Evolutionary conservation across 1,140 invertebrate genomes (phyloP).

Genomic region (Mamestra configurata): DNA sequence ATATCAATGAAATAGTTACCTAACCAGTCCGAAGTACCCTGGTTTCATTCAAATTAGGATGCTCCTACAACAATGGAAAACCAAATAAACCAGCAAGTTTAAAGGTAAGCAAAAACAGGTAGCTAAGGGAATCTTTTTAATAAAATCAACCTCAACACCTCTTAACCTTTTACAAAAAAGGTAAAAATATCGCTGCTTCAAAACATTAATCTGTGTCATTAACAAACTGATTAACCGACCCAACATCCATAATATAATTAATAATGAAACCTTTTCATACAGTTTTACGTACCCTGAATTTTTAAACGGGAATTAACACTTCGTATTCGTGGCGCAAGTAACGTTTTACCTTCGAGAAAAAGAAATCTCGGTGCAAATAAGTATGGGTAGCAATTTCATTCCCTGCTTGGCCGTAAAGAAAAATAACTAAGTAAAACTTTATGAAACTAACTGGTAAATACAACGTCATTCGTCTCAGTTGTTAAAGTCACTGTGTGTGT

Average conservation of each 20-base stretch:
- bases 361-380: background rate
- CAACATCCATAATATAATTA: slow-evolving; percentile 27
- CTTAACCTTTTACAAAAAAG: background rate
- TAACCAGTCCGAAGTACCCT: no score
- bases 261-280: slow-evolving; percentile 29
- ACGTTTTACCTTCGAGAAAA: slow-evolving; percentile 6
- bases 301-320: slow-evolving; percentile 32
- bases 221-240: slow-evolving; percentile 11
- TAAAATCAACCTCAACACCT: background rate
- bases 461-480: slow-evolving; percentile 26
- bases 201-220: slow-evolving; percentile 1
- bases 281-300: slow-evolving; percentile 6
- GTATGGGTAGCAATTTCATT: background rate
- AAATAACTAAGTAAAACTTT: slow-evolving; percentile 29
- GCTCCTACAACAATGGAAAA: background rate
- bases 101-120: background rate
- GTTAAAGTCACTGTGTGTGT: slow-evolving; percentile 27
- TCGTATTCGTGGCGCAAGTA: background rate
- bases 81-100: background rate
- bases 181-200: background rate
- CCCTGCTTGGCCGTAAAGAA: slow-evolving; percentile 18
- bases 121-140: background rate
- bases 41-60: no score
- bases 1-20: no score
- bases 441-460: slow-evolving; percentile 38